Evolutionary conservation across 2,113 vertebrate species (phyloP), one percentile per base, ranked within the genome.

Genomic region (Muscicapa adusta): DNA sequence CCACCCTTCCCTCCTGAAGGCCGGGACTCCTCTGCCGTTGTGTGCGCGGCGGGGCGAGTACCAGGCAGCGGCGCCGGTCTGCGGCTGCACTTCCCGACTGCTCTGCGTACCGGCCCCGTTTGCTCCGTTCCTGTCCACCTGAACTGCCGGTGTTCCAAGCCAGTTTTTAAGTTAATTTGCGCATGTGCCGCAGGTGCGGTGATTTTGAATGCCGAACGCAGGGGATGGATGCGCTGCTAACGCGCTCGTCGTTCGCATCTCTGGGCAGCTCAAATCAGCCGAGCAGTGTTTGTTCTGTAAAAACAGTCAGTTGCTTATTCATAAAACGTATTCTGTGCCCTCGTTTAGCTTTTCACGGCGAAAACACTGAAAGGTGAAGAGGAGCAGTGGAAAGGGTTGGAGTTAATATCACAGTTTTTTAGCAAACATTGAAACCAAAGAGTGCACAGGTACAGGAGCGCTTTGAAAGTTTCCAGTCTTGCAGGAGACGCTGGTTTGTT

Each of bases 161-260:
- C 25, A 1, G 29, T 2, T 50, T 28, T 38, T 8, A 4, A 29
- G 25, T 61, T 25, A 16, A 11, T 6, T 9, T 19, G 5, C 9
- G 2, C 2, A 2, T 10, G 3, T 23, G 51, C 4, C 31, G 0
- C 23, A 3, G 38, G 6, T 15, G 17, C 0, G 22, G 63, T 18
- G 17, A 0, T 18, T 57, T 8, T 7, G 48, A 48, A 1, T 8
- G 8, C 28, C 1, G 71, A 18, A 3, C 3, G 2, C 10, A 0
- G 50, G 24, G 29, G 4, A 0, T 0, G 26, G 66, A 1, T 38
- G 74, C 4, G 18, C 17, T 31, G 28, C 6, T 31, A 3, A 5
- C 1, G 24, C 2, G 4, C 18, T 0, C 3, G 0, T 4, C 19
- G 2, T 6, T 16, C 19, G 3, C 36, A 0, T 14, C 18, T 29